A percentile compares a stretch with the other conserved stretches of the same genome.
These are phyloP conservation scores for Muscicapa striata DNA, from an alignment of 2,797 vertebrate genomes.

Conservation along the genomic window DNA sequence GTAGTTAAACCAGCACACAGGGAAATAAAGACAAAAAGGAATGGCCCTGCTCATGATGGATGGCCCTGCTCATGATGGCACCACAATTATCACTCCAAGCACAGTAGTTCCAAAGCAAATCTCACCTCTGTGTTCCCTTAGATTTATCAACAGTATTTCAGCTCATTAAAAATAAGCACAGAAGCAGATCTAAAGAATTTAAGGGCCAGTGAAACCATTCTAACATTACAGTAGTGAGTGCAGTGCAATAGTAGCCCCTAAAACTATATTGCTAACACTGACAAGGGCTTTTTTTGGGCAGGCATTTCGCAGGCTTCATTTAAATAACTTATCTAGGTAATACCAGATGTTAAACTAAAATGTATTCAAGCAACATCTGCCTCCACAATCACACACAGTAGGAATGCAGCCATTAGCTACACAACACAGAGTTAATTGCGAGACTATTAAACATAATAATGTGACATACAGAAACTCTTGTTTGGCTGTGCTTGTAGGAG, in stretches of 20 bases:
- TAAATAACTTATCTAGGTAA: background rate
- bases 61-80: background rate
- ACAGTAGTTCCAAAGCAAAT: background rate
- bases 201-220: background rate
- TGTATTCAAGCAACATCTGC: conserved; percentile 7
- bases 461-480: conserved; percentile 99
- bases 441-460: conserved; percentile 70
- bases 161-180: background rate
- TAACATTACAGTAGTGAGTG: background rate
- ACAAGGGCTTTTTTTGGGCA: background rate
- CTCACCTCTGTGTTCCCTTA: background rate
- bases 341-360: background rate
- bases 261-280: background rate
- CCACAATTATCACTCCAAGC: background rate
- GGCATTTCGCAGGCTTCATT: background rate
- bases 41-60: background rate
- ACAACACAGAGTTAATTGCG: conserved; percentile 66
- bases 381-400: conserved; percentile 61
- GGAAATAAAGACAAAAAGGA: background rate
- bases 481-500: conserved; percentile 99
- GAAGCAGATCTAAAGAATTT: background rate
- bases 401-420: conserved; percentile 60
- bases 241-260: background rate
- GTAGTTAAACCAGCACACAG: background rate
- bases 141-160: background rate